Percentiles rank a stretch among this genome's conserved stretches.
Conservation (phyloP, 2,888 invertebrate genomes). For the Coleophora deauratella region DNA sequence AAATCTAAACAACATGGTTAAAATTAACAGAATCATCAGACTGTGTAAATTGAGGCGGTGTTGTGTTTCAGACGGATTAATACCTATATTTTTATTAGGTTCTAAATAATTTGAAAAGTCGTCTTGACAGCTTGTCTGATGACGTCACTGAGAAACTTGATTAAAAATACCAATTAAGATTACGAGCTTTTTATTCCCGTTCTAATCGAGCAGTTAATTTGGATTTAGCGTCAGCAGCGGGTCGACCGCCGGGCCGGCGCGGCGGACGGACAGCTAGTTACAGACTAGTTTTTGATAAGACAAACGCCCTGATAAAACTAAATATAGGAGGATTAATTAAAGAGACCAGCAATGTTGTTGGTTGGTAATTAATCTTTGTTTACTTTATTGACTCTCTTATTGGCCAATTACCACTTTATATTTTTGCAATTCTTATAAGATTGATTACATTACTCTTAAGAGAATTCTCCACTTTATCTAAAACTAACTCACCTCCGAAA, state of each 20-base stretch:
- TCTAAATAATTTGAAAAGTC: too few species aligned
- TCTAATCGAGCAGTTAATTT: constrained; percentile 66
- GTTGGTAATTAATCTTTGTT: constrained; percentile 5
- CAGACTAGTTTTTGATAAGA: constrained; percentile 26
- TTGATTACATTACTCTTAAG: too few species aligned
- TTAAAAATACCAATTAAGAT: constrained; percentile 67
- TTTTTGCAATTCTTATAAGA: too few species aligned
- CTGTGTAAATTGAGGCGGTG: constrained; percentile 9
- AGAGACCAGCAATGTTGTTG: constrained; percentile 3
- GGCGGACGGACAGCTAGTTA: constrained; percentile 19
- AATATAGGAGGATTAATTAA: constrained; percentile 12
- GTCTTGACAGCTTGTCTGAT: too few species aligned
- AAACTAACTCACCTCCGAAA: too few species aligned
- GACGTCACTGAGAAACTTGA: constrained; percentile 37
- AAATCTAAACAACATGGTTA: constrained; percentile 10
- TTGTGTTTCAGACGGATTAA: not conserved
- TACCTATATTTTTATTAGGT: too few species aligned
- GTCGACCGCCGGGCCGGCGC: constrained; percentile 10
- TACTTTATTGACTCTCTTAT: not conserved
- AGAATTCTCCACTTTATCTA: too few species aligned
- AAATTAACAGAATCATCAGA: constrained; percentile 11
- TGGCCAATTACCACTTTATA: too few species aligned
- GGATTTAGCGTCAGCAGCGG: constrained; percentile 45
- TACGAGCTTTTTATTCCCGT: constrained; percentile 58
- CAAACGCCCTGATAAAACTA: constrained; percentile 20